Conservation (phyloP, 2,113 vertebrate genomes). For the Zeus faber region DNA sequence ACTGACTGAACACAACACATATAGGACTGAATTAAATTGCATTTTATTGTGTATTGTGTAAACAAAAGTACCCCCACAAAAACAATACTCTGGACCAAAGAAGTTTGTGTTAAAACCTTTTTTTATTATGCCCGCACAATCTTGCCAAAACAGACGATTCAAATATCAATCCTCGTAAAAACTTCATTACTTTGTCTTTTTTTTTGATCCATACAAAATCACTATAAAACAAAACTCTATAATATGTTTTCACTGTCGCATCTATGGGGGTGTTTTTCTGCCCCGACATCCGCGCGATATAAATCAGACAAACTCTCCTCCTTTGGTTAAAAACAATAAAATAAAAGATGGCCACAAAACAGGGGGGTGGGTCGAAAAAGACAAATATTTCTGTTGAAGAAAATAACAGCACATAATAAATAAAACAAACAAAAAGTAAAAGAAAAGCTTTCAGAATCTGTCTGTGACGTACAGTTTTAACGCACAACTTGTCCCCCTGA, state of each 20-base stretch:
- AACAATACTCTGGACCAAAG: no score
- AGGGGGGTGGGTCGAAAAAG: constrained; percentile 2
- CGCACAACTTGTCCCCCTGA: neutral
- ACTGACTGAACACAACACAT: neutral
- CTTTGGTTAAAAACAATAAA: constrained; percentile 32
- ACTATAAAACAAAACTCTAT: constrained; percentile 72
- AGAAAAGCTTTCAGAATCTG: neutral
- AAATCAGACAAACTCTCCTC: no score
- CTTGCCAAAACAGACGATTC: constrained; percentile 62
- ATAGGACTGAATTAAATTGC: constrained; percentile 26
- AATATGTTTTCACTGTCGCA: constrained; percentile 43
- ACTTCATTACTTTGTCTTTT: constrained; percentile 45
- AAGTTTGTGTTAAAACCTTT: constrained; percentile 26
- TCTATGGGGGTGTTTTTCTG: constrained; percentile 34
- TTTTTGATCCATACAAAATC: constrained; percentile 71
- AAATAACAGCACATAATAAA: constrained; percentile 62
- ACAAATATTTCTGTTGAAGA: constrained; percentile 52
- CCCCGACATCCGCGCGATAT: no score
- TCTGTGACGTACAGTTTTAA: neutral
- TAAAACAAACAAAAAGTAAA: constrained; percentile 35
- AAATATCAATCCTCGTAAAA: constrained; percentile 62
- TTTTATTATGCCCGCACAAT: constrained; percentile 70
- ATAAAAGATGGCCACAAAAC: no score
- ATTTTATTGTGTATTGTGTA: constrained; percentile 49
- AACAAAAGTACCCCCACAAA: no score